Evolutionary conservation across 1,140 invertebrate genomes (phyloP).

Genomic region (Aphelenchoides fujianensis): DNA sequence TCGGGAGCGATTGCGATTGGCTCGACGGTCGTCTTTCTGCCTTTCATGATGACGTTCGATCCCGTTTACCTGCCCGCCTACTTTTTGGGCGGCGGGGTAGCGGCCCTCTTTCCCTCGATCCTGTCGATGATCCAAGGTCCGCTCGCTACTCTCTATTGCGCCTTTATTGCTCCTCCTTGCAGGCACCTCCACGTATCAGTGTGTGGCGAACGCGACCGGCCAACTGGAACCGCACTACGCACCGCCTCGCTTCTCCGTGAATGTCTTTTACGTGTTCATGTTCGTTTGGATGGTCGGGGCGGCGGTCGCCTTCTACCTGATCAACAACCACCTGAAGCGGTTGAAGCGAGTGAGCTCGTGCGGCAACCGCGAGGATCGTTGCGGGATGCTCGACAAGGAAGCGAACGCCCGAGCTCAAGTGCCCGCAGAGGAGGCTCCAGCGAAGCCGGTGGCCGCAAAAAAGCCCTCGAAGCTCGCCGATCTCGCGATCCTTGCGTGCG

Average conservation of each 20-base stretch:
- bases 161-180: neutral
- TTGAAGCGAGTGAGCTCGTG: neutral
- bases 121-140: slow-evolving; percentile 76
- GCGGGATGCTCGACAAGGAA: no score
- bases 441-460: no score
- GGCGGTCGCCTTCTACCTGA: neutral
- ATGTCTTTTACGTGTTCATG: slow-evolving; percentile 4
- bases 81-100: slow-evolving; percentile 74
- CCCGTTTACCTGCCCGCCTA: slow-evolving; percentile 71
- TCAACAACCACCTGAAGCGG: neutral
- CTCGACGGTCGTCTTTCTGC: slow-evolving; percentile 82
- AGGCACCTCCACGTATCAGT: neutral
- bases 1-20: slow-evolving; percentile 82
- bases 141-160: neutral
- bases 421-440: neutral
- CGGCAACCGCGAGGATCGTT: no score
- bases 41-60: slow-evolving; percentile 79
- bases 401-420: no score
- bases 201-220: neutral
- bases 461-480: no score
- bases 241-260: neutral
- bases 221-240: neutral
- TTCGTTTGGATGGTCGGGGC: neutral
- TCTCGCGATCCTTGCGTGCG: neutral
- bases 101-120: slow-evolving; percentile 80